Conservation (phyloP, 1,140 invertebrate genomes). For the Ips typographus region DNA sequence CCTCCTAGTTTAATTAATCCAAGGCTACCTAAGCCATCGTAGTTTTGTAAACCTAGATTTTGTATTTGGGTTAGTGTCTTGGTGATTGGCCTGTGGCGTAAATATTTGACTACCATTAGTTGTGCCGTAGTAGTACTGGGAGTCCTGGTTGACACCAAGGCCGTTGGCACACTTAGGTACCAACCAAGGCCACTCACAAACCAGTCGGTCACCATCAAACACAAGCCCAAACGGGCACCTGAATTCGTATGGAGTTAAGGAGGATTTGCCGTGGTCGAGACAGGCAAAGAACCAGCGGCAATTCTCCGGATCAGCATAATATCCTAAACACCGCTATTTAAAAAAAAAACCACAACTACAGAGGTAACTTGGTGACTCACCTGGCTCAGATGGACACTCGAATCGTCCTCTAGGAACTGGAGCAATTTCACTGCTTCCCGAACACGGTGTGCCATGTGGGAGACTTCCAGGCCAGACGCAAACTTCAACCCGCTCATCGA, state of each 20-base stretch:
- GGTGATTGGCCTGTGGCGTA: not conserved
- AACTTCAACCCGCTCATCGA: conserved; percentile 76
- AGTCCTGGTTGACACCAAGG: conserved; percentile 17
- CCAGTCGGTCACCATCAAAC: conserved; percentile 70
- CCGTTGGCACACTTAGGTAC: conserved; percentile 65
- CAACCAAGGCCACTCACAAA: conserved; percentile 83
- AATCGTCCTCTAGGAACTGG: conserved; percentile 67
- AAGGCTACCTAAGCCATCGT: conserved; percentile 48
- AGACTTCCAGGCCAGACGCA: conserved; percentile 81
- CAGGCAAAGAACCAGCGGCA: conserved; percentile 87
- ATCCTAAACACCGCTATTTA: conserved; percentile 54
- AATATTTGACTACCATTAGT: conserved; percentile 5
- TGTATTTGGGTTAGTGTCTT: not conserved
- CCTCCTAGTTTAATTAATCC: conserved; percentile 43
- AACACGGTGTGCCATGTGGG: conserved; percentile 69
- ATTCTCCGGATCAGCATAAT: conserved; percentile 80
- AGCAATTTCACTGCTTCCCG: conserved; percentile 72
- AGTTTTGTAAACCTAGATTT: conserved; percentile 38
- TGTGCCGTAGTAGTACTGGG: conserved; percentile 37
- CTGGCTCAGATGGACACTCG: conserved; percentile 62
- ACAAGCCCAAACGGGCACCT: conserved; percentile 80
- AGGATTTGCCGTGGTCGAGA: conserved; percentile 69
- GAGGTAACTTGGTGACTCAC: conserved; percentile 45
- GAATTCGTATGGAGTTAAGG: conserved; percentile 76
- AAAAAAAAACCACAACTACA: conserved; percentile 8